phyloP scores from a whole-genome alignment of 1,140 invertebrate genomes.

The Drosophila biarmipes region DNA sequence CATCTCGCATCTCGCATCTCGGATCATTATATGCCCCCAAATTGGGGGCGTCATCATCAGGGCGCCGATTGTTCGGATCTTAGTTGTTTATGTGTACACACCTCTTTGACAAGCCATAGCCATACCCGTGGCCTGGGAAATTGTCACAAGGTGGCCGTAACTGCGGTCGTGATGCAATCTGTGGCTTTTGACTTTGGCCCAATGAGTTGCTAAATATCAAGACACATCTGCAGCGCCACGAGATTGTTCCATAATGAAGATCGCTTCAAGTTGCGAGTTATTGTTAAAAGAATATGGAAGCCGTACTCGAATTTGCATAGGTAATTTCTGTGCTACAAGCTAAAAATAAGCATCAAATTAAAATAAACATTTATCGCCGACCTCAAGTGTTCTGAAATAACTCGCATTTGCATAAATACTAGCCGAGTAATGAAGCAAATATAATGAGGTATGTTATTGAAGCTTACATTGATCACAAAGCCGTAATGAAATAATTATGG shows the following conservation, averaged over 20 bases:
- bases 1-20: slow-evolving; percentile 12
- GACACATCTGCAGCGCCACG: not conserved
- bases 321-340: not conserved
- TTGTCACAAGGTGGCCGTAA: slow-evolving; percentile 39
- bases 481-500: not conserved
- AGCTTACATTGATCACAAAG: not conserved
- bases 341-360: not conserved
- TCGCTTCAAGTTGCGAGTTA: not conserved
- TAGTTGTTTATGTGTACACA: not conserved
- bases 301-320: not conserved
- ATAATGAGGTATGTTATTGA: not conserved
- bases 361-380: slow-evolving; percentile 7
- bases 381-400: slow-evolving; percentile 6
- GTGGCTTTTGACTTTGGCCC: slow-evolving; percentile 36
- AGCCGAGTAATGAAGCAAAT: not conserved
- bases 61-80: slow-evolving; percentile 26
- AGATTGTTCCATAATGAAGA: not conserved
- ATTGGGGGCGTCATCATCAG: slow-evolving; percentile 43
- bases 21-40: slow-evolving; percentile 34
- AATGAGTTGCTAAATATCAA: slow-evolving; percentile 40
- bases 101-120: slow-evolving; percentile 16
- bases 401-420: slow-evolving; percentile 5
- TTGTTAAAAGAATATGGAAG: not conserved
- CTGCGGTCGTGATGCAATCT: slow-evolving; percentile 37
- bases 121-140: slow-evolving; percentile 19